These are phyloP conservation scores for Itoplectis maculator DNA, from an alignment of 2,888 invertebrate genomes.

Conservation along the genomic window DNA sequence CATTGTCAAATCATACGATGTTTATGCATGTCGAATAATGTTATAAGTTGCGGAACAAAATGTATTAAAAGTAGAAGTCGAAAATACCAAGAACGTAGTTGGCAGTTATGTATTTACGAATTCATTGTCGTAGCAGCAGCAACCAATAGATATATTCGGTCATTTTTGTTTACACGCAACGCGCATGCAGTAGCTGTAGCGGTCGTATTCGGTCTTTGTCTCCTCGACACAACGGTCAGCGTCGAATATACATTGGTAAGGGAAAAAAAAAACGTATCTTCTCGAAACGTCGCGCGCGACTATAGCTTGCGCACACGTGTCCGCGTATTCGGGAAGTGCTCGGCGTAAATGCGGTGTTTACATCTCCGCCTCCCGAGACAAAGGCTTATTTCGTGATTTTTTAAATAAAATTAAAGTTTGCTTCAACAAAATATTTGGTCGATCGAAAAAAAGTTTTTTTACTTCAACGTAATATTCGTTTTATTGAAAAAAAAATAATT, in stretches of 20 bases:
- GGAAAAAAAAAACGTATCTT: background rate
- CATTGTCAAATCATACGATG: background rate
- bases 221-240: background rate
- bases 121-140: background rate
- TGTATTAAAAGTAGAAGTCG: background rate
- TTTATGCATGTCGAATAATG: background rate
- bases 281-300: constrained; percentile 6
- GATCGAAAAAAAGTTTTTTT: too few species aligned
- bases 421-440: too few species aligned
- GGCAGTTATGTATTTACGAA: background rate
- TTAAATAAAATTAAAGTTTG: too few species aligned
- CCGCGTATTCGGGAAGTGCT: too few species aligned
- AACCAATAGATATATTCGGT: too few species aligned
- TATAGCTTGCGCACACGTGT: background rate
- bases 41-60: background rate
- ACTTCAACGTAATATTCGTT: too few species aligned
- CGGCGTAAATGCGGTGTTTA: too few species aligned
- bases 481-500: too few species aligned
- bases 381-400: background rate
- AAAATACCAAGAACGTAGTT: background rate
- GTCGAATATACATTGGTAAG: background rate
- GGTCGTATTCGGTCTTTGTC: background rate
- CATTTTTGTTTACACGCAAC: too few species aligned
- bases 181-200: background rate
- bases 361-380: background rate